Base-by-base conservation (phyloP, 2,888 invertebrate genomes). In the Polia nebulosa region DNA sequence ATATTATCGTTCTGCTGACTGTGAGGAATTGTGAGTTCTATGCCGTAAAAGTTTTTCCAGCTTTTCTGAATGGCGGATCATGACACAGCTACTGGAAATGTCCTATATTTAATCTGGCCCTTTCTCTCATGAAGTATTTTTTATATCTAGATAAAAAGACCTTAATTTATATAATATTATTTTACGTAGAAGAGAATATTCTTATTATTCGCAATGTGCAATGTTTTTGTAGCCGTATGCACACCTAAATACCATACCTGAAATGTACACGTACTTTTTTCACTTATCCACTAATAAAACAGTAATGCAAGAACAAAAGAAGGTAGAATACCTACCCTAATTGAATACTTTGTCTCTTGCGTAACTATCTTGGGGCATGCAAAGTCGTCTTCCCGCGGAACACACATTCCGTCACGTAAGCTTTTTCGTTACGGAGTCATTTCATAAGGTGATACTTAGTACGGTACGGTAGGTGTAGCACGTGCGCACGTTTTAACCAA, bases 371-470 rank as follows among this genome's bases (percentile, higher is more conserved):
- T 27, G 76, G 70, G 81, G 79, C 88, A 90, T 86, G 90, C 88
- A 82, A 90, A 86, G 78, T 81, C 76, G 76, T 82, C 80, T 85
- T 85, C 79, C 85, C 75, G 79, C 73, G 80, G 78, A 83, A 81
- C 69, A 78, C 66, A 87, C 85, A 91, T 90, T 89, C 86, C 86
- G 85, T 70, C 86, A 85, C 85, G 88, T 88, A 86, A 87, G 83
- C 80, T 85, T 88, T 90, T 86, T 87, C 81, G 83, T 86, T 80
- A 81, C 75, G 45, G 62, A 79, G 81, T 82, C 75, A 45, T 77
- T 82, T 76, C 76, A 82, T 83, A 83, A 73, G 78, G 76, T 68
- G 60, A 75, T 65, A 72, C 60, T 49, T 64, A 76, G 67, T 62
- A 70, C 56, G 55, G 70, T 74, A 41, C 39, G 39, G 59, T 76